These are phyloP conservation scores for Centropristis striata DNA, from an alignment of 2,113 vertebrate genomes.

Conservation along the genomic window DNA sequence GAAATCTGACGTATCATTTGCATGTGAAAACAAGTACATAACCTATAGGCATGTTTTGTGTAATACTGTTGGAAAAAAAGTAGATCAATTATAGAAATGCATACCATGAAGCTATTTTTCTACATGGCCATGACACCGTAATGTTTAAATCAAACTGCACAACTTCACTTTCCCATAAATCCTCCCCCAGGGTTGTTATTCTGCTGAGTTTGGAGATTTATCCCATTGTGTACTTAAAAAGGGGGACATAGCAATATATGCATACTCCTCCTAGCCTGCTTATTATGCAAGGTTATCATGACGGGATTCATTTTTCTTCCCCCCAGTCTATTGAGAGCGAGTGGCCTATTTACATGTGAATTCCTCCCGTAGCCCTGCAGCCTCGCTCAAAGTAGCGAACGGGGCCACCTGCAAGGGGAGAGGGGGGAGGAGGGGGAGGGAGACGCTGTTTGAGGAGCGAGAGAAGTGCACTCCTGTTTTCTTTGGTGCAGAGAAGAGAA, in stretches of 20 bases:
- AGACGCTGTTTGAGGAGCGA: slow-evolving; percentile 42
- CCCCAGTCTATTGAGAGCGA: slow-evolving; percentile 68
- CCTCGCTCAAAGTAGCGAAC: slow-evolving; percentile 69
- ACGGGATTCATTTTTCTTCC: slow-evolving; percentile 76
- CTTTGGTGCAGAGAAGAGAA: slow-evolving; percentile 70
- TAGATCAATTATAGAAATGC: background rate
- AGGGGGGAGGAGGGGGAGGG: slow-evolving; percentile 29
- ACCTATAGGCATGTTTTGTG: slow-evolving; percentile 11
- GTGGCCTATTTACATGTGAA: slow-evolving; percentile 87
- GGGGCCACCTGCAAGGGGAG: slow-evolving; percentile 74
- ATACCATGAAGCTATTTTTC: background rate
- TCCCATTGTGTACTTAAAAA: slow-evolving; percentile 48
- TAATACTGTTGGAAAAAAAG: background rate
- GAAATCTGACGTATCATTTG: background rate
- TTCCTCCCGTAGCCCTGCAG: slow-evolving; percentile 70
- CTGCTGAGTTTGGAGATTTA: slow-evolving; percentile 56
- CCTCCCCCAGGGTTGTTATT: slow-evolving; percentile 31
- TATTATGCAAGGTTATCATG: slow-evolving; percentile 73
- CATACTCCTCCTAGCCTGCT: slow-evolving; percentile 43
- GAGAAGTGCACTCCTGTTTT: slow-evolving; percentile 78
- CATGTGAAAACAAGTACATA: background rate
- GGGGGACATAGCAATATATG: slow-evolving; percentile 31
- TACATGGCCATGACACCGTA: slow-evolving; percentile 12
- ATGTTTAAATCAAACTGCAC: slow-evolving; percentile 44
- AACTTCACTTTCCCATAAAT: slow-evolving; percentile 40